Conservation (phyloP, 2,888 invertebrate species). For the Fragum sueziense region DNA sequence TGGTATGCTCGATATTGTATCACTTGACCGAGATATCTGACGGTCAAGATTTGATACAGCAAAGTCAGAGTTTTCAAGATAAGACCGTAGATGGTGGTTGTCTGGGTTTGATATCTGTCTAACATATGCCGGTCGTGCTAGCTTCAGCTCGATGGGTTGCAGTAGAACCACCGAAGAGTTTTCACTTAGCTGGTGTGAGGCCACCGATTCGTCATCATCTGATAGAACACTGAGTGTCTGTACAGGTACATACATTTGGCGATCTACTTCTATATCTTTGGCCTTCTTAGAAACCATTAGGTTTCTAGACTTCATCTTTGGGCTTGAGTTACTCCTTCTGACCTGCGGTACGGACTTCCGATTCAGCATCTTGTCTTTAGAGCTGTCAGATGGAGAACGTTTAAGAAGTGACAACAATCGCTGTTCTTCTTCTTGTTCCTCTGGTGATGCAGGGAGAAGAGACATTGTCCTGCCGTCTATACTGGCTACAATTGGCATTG, state of each 20-base stretch:
- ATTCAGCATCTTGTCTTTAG: conserved; percentile 51
- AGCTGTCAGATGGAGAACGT: conserved; percentile 62
- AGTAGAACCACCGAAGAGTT: conserved; percentile 76
- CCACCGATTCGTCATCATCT: conserved; percentile 75
- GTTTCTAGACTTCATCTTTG: conserved; percentile 51
- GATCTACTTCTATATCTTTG: conserved; percentile 31
- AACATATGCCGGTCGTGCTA: conserved; percentile 69
- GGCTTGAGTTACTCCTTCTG: conserved; percentile 68
- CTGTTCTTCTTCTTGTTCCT: conserved; percentile 38
- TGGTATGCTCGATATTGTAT: conserved; percentile 73
- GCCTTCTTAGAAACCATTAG: conserved; percentile 31
- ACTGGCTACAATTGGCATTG: conserved; percentile 69
- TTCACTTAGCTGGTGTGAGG: conserved; percentile 73
- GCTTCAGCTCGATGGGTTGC: conserved; percentile 76
- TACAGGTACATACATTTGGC: background rate
- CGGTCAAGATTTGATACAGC: conserved; percentile 64
- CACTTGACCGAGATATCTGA: conserved; percentile 74
- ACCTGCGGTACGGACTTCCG: conserved; percentile 60
- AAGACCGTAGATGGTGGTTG: conserved; percentile 56
- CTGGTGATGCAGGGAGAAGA: conserved; percentile 64
- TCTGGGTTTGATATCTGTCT: conserved; percentile 71
- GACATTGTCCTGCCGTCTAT: conserved; percentile 78
- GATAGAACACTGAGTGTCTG: conserved; percentile 57
- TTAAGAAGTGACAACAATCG: conserved; percentile 42
- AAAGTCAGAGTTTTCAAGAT: conserved; percentile 60